Evolutionary conservation across 2,113 vertebrate species (phyloP).

Genomic region (Martes martes): DNA sequence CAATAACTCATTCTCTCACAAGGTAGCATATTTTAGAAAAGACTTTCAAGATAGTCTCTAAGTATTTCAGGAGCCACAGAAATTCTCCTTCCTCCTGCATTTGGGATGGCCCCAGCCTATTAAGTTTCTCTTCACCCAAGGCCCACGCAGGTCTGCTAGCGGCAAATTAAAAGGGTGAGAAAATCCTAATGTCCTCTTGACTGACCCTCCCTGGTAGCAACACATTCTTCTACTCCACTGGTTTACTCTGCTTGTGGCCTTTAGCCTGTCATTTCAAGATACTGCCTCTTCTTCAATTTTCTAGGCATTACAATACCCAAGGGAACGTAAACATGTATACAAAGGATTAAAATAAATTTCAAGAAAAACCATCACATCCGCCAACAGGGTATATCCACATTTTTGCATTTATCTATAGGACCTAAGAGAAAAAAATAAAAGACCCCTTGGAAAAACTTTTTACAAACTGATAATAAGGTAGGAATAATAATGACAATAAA

Average conservation of each 20-base stretch:
- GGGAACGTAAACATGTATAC: neutral
- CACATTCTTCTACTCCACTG: neutral
- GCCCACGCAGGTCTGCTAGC: neutral
- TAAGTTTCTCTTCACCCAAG: neutral
- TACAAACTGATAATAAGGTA: neutral
- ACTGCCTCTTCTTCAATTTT: neutral
- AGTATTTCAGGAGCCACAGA: neutral
- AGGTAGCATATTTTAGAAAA: neutral
- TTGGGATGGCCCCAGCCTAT: neutral
- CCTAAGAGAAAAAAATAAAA: neutral
- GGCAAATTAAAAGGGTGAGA: neutral
- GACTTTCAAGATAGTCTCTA: neutral
- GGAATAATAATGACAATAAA: neutral
- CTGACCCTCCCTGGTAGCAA: neutral
- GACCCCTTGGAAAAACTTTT: neutral
- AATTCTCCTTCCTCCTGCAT: neutral
- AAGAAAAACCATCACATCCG: neutral
- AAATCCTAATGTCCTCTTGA: neutral
- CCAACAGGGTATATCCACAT: neutral
- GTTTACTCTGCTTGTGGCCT: neutral
- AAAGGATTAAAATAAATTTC: slow-evolving; percentile 4
- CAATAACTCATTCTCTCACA: neutral
- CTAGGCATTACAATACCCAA: neutral
- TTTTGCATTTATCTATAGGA: neutral
- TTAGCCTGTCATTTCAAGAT: neutral